phyloP scores from a whole-genome alignment of 2,113 vertebrate genomes.

The Phoxinus phoxinus region DNA sequence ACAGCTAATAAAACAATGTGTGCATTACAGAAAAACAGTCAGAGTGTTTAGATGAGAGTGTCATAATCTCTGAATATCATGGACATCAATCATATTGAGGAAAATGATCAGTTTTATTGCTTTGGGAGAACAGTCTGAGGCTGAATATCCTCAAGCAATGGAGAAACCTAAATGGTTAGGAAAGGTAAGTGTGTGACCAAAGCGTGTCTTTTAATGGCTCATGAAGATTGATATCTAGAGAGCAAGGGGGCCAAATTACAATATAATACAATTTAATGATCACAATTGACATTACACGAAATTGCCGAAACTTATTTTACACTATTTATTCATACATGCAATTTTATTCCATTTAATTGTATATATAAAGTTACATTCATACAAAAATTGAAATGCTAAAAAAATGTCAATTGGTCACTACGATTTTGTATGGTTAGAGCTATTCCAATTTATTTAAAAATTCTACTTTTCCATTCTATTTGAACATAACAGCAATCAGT shows the following conservation, averaged over 20 bases:
- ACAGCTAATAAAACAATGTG: conserved; percentile 14
- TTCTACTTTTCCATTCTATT: too few relatives aligned
- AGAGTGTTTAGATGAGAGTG: neutral
- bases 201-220: neutral
- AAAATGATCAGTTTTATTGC: neutral
- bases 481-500: neutral
- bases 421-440: neutral
- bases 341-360: too few relatives aligned
- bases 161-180: neutral
- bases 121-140: neutral
- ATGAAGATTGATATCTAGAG: neutral
- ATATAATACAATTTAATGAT: neutral
- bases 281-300: neutral
- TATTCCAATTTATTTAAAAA: too few relatives aligned
- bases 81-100: too few relatives aligned
- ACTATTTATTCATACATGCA: neutral
- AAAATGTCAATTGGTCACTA: neutral
- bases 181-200: neutral
- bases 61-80: neutral
- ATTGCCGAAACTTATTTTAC: neutral
- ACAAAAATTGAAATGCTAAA: too few relatives aligned
- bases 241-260: neutral
- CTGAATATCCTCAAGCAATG: neutral
- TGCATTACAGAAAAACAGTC: neutral
- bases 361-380: too few relatives aligned